Evolutionary conservation across 1,140 invertebrate species (phyloP).

Genomic region (Carcinoscorpius rotundicauda): DNA sequence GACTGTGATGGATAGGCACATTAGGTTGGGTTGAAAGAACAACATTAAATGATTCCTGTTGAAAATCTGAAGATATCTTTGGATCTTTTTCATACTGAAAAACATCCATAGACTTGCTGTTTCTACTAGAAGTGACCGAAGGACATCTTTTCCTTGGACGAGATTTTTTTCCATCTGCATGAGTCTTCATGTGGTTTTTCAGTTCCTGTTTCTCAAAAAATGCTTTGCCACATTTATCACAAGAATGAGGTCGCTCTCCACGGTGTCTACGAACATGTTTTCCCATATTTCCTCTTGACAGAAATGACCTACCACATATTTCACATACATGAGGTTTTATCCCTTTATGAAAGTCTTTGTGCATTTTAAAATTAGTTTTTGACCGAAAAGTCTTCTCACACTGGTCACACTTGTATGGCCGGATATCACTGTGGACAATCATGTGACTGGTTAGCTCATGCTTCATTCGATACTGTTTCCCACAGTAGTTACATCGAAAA

Average conservation of each 20-base stretch:
- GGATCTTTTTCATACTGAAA: too few relatives aligned
- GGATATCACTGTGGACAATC: constrained; percentile 15
- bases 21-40: too few relatives aligned
- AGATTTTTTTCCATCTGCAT: too few relatives aligned
- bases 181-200: constrained; percentile 64
- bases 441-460: constrained; percentile 19
- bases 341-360: constrained; percentile 21
- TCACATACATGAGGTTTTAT: constrained; percentile 19
- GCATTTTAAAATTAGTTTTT: constrained; percentile 6
- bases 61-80: too few relatives aligned
- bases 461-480: constrained; percentile 37
- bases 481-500: constrained; percentile 50
- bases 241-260: constrained; percentile 92
- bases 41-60: too few relatives aligned
- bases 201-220: constrained; percentile 96
- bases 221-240: constrained; percentile 80
- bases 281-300: constrained; percentile 20
- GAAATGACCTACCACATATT: constrained; percentile 17
- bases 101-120: too few relatives aligned
- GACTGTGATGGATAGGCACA: too few relatives aligned
- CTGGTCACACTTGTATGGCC: constrained; percentile 18
- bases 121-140: too few relatives aligned
- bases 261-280: constrained; percentile 31
- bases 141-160: too few relatives aligned
- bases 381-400: constrained; percentile 21